These are phyloP conservation scores for Allolobophora icterica DNA, from an alignment of 2,888 invertebrate genomes.

Conservation along the genomic window DNA sequence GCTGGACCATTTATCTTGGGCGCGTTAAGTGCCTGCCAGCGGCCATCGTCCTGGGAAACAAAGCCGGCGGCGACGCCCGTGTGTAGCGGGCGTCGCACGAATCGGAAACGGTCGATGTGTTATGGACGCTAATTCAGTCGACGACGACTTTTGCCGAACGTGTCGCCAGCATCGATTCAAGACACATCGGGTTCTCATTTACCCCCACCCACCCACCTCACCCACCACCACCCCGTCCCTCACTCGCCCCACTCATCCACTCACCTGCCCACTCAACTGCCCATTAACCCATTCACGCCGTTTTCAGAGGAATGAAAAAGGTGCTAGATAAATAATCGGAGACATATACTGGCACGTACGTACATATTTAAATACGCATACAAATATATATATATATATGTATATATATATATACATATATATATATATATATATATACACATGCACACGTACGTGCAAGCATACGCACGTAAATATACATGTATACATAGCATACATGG, in stretches of 20 bases:
- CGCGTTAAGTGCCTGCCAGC: background rate
- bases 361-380: background rate
- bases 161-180: conserved; percentile 12
- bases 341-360: background rate
- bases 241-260: background rate
- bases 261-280: background rate
- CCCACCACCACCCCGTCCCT: background rate
- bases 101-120: conserved; percentile 24
- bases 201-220: background rate
- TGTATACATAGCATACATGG: no score
- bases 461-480: background rate
- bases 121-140: background rate
- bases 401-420: background rate
- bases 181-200: background rate
- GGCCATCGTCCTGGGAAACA: background rate
- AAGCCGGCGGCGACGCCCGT: background rate
- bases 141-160: conserved; percentile 11
- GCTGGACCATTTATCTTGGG: background rate
- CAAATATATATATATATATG: background rate
- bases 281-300: background rate
- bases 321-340: background rate
- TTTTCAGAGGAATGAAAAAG: background rate
- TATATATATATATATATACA: background rate
- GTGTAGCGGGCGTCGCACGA: background rate
- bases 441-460: background rate